Percentiles rank a stretch among this genome's conserved stretches.
Conservation (phyloP, 2,113 vertebrate species). For the Cathartes aura region DNA sequence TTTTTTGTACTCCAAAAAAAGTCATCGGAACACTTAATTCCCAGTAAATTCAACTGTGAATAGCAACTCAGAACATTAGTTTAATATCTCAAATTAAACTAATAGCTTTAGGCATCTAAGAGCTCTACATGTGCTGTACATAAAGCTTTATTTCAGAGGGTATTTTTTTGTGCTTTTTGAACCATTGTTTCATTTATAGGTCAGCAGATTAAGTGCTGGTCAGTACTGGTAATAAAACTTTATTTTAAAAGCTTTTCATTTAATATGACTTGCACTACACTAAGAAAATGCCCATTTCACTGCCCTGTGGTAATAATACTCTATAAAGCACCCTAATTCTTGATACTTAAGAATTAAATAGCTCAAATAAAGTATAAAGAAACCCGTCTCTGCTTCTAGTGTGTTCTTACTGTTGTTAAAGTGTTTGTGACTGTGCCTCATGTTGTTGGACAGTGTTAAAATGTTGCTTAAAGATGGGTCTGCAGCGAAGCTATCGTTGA, state of each 20-base stretch:
- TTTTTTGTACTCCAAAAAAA: conserved; percentile 76
- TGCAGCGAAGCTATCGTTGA: rapidly evolving
- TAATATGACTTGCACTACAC: conserved; percentile 34
- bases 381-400: neutral
- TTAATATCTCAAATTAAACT: conserved; percentile 56
- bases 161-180: conserved; percentile 68
- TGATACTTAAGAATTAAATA: conserved; percentile 7
- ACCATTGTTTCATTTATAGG: conserved; percentile 38
- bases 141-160: conserved; percentile 78
- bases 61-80: conserved; percentile 52
- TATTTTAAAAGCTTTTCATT: conserved; percentile 59
- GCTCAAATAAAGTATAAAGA: conserved; percentile 50
- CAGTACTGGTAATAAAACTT: conserved; percentile 74
- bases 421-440: rapidly evolving
- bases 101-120: conserved; percentile 69
- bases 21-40: conserved; percentile 62
- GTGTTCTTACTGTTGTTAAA: neutral
- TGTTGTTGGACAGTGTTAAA: neutral
- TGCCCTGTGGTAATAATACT: conserved; percentile 48
- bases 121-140: conserved; percentile 83
- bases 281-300: conserved; percentile 46
- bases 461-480: neutral
- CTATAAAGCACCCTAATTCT: conserved; percentile 38
- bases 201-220: conserved; percentile 62
- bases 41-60: conserved; percentile 57